Evolutionary conservation across 2,113 vertebrate species (phyloP), one percentile per base, ranked within the genome.

Genomic region (Eretmochelys imbricata): DNA sequence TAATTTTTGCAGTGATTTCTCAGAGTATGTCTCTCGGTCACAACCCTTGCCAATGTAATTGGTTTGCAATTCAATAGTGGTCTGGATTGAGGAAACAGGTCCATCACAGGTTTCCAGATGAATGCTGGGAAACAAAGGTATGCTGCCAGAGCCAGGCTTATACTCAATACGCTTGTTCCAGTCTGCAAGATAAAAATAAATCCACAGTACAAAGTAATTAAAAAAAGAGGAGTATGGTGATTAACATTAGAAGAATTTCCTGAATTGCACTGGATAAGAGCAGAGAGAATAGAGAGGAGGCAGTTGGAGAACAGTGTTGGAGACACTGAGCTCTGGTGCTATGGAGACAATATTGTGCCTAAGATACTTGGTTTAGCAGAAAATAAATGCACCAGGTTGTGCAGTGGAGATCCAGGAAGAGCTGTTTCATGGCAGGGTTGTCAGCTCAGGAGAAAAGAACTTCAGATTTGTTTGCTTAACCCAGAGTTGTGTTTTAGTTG

Each of bases 1-100:
- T 78, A 99, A 98, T 87, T 99, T 99, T 97, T 99, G 99, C 50
- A 99, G 98, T 31, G 99, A 99, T 90, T 99, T 99, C 96, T 99
- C 99, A 0, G 99, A 99, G 97, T 99, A 99, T 1, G 99, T 99
- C 95, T 99, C 99, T 0, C 99, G 98, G 89, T 99, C 99, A 8
- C 99, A 99, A 92, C 99, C 99, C 85, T 99, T 99, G 29, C 99
- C 99, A 3, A 99, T 99, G 90, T 98, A 99, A 49, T 98, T 99
- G 78, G 98, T 99, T 98, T 99, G 99, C 62, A 99, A 97, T 84
- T 99, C 99, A 27, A 99, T 98, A 4, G 98, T 99, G 89, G 98
- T 98, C 88, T 99, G 99, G 90, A 99, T 98, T 0, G 98, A 99
- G 5, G 99, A 99, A 93, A 99, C 98, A 0, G 99, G 99, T 3